phyloP scores from a whole-genome alignment of 2,797 vertebrate genomes.

The Oreonectes daqikongensis region DNA sequence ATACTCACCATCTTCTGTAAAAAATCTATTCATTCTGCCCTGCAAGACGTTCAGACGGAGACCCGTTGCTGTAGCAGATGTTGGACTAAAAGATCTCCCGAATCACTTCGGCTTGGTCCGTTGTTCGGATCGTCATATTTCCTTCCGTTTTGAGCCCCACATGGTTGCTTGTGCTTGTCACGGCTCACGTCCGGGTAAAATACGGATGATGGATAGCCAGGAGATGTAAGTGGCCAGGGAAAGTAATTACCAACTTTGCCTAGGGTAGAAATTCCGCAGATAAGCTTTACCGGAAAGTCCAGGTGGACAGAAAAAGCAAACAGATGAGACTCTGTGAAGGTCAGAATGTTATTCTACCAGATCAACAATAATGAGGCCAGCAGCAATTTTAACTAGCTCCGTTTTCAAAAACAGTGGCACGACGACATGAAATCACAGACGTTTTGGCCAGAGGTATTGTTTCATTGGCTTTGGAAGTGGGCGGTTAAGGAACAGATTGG shows the following conservation, averaged over 20 bases:
- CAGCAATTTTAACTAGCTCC: slow-evolving; percentile 18
- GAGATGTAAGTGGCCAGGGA: slow-evolving; percentile 66
- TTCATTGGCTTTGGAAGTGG: slow-evolving; percentile 12
- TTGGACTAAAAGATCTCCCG: slow-evolving; percentile 67
- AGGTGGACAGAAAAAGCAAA: slow-evolving; percentile 61
- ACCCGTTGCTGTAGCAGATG: slow-evolving; percentile 44
- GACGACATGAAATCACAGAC: slow-evolving; percentile 20
- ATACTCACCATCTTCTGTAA: slow-evolving; percentile 73
- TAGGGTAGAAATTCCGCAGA: slow-evolving; percentile 70
- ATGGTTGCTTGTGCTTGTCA: slow-evolving; percentile 67
- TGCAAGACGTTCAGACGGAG: slow-evolving; percentile 24
- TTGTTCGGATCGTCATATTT: slow-evolving; percentile 59
- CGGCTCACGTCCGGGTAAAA: slow-evolving; percentile 49
- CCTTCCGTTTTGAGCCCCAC: slow-evolving; percentile 51
- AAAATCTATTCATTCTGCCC: slow-evolving; percentile 57
- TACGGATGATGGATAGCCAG: slow-evolving; percentile 69
- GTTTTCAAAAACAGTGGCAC: slow-evolving; percentile 36
- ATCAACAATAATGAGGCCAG: slow-evolving; percentile 58
- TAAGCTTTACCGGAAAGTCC: slow-evolving; percentile 61
- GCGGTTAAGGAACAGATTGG: slow-evolving; percentile 37
- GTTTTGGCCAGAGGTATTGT: slow-evolving; percentile 4
- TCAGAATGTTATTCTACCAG: slow-evolving; percentile 63
- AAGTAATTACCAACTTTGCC: slow-evolving; percentile 78
- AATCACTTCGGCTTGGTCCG: slow-evolving; percentile 26
- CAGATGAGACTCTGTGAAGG: slow-evolving; percentile 69